Percentiles rank a stretch among this genome's conserved stretches.
Evolutionary conservation across 2,113 vertebrate species (phyloP).

Genomic region (Regulus satrapa): DNA sequence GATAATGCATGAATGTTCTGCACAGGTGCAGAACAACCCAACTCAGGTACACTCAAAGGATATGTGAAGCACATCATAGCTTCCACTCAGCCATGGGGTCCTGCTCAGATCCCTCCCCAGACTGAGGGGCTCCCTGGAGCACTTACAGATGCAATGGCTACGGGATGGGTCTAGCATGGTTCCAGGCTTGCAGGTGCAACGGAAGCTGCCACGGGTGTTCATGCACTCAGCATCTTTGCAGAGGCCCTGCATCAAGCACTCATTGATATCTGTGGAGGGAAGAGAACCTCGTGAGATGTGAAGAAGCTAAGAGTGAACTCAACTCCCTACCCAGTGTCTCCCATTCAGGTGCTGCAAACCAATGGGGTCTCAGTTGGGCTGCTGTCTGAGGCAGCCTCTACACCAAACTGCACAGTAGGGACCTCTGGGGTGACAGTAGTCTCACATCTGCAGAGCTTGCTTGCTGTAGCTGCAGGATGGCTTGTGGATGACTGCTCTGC

Average conservation of each 20-base stretch:
- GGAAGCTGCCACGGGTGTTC: constrained; percentile 93
- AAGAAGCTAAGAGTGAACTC: background rate
- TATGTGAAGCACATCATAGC: background rate
- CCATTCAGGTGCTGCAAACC: accelerated
- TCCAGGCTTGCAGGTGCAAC: constrained; percentile 86
- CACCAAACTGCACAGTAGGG: background rate
- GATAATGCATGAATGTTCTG: background rate
- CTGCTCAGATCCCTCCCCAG: background rate
- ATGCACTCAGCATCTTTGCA: constrained; percentile 90
- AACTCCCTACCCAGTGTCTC: background rate
- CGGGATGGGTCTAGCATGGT: constrained; percentile 90
- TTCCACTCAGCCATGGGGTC: background rate
- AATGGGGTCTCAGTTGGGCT: background rate
- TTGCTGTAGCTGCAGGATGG: background rate
- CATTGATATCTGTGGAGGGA: constrained; percentile 86
- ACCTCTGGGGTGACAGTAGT: background rate
- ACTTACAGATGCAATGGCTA: constrained; percentile 96
- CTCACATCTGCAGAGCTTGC: background rate
- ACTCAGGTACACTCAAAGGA: background rate
- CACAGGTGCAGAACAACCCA: background rate
- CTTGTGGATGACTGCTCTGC: background rate
- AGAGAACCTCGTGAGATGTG: background rate
- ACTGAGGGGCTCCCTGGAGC: background rate
- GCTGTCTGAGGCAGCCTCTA: background rate
- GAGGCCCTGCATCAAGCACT: constrained; percentile 83